A percentile compares a stretch with the other conserved stretches of the same genome.
Conservation (phyloP, 1,140 invertebrate genomes). For the Lordiphosa mommai region DNA sequence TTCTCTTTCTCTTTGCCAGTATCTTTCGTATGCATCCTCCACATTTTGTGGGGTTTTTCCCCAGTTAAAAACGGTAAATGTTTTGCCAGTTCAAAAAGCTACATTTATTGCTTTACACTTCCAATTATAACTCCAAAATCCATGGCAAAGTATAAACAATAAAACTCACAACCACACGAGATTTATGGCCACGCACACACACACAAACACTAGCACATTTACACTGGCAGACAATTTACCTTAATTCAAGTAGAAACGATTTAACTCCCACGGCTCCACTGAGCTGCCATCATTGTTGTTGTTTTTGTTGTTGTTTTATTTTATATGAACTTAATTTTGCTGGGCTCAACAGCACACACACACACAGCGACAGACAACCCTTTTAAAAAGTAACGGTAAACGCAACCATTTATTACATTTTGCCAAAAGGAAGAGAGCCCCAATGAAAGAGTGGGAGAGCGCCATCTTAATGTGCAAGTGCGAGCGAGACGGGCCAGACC, state of each 20-base stretch:
- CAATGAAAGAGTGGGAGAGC: background rate
- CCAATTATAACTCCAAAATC: slow-evolving; percentile 70
- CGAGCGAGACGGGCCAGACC: slow-evolving; percentile 39
- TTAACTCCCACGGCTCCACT: slow-evolving; percentile 58
- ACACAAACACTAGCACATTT: background rate
- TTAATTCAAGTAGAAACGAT: slow-evolving; percentile 74
- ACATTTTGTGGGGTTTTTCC: slow-evolving; percentile 21
- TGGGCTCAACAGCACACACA: slow-evolving; percentile 49
- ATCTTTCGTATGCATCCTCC: background rate
- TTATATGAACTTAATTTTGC: slow-evolving; percentile 75
- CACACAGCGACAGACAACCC: slow-evolving; percentile 48
- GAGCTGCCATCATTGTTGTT: slow-evolving; percentile 53
- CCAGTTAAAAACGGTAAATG: slow-evolving; percentile 32
- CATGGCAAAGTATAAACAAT: slow-evolving; percentile 65
- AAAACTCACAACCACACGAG: slow-evolving; percentile 58
- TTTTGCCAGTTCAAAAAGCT: slow-evolving; percentile 19
- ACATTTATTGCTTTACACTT: slow-evolving; percentile 72
- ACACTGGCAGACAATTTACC: slow-evolving; percentile 49
- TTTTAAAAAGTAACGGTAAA: slow-evolving; percentile 69
- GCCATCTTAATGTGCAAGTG: slow-evolving; percentile 3
- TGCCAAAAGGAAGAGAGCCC: slow-evolving; percentile 1
- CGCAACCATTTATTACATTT: slow-evolving; percentile 73
- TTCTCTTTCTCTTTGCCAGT: background rate
- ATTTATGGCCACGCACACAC: slow-evolving; percentile 54
- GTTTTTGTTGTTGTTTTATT: slow-evolving; percentile 58